phyloP scores from a whole-genome alignment of 1,140 invertebrate genomes.

The Polypedilum pembai region DNA sequence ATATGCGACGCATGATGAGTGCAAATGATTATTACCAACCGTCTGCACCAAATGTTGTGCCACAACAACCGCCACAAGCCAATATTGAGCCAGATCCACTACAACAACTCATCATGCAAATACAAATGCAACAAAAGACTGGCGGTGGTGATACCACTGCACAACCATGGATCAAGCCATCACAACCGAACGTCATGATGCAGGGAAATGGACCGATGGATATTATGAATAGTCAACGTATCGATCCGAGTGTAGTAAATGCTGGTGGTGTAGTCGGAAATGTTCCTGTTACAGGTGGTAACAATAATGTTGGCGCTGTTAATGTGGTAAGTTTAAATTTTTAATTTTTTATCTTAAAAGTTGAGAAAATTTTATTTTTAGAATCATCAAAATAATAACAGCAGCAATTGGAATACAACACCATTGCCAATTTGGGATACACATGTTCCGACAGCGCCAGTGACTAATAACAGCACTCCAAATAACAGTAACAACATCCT shows the following conservation, averaged over 20 bases:
- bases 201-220: not conserved
- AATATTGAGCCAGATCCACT: conserved; percentile 31
- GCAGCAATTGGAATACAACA: not conserved
- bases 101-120: conserved; percentile 31
- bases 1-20: not conserved
- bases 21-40: conserved; percentile 30
- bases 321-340: not conserved
- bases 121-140: conserved; percentile 33
- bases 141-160: not conserved
- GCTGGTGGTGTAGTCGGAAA: not conserved
- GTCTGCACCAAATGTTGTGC: conserved; percentile 28
- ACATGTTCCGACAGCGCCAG: conserved; percentile 32
- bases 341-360: not conserved
- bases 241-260: not conserved
- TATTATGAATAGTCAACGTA: not conserved
- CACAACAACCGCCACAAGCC: conserved; percentile 29
- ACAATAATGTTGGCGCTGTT: too few relatives aligned
- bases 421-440: not conserved
- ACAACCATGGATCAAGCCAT: conserved; percentile 10
- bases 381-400: not conserved
- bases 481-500: conserved; percentile 14
- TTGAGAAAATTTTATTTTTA: not conserved
- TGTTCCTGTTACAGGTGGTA: not conserved
- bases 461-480: conserved; percentile 36
- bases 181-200: not conserved